Base-by-base conservation (phyloP, 2,113 vertebrate genomes). In the Malurus melanocephalus region DNA sequence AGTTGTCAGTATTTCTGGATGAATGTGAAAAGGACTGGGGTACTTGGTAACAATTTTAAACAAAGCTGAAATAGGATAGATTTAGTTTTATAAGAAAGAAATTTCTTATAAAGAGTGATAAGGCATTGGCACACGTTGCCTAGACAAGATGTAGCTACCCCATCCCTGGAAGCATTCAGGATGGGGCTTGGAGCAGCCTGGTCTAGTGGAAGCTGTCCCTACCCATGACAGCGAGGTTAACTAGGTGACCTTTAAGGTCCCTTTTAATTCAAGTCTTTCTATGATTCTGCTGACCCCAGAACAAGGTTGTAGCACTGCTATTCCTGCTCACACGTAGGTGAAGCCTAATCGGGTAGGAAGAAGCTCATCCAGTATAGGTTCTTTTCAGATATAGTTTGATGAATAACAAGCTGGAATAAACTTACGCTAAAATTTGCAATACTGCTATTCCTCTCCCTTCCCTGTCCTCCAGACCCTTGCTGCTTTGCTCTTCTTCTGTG, bases 241-340 rank as follows among this genome's bases (percentile, higher is more conserved):
- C 30, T 65, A 5, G 6, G 4, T 46, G 27, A 16, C 5, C 7
- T 85, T 62, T 32, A 8, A 71, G 3, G 6, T 59, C 19, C 2
- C 8, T 85, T 66, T 23, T 17, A 59, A 3, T 28, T 13, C 27
- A 73, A 71, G 19, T 9, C 14, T 17, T n/a, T 2, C 4, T 65
- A 1, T 23, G 24, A 5, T 69, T 69, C 15, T 90, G 0, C 42
- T 56, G 28, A 22, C 38, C 11, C 13, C 26, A 51, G 62, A 17
- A 0, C 0, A 3, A 10, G 3, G 65, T 67, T 30, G 18, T 76
- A 43, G n/a, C 35, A 0, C 13, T 33, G 18, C 3, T 67, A 13
- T 75, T 76, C 9, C 9, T 85, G 19, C 24, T 48, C 12, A 19
- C 16, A 2, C 4, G 0, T 1, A 53, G 24, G 5, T 60, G 42